These are phyloP conservation scores for Dolichotis patagonum DNA, from an alignment of 2,113 vertebrate genomes.

Conservation along the genomic window DNA sequence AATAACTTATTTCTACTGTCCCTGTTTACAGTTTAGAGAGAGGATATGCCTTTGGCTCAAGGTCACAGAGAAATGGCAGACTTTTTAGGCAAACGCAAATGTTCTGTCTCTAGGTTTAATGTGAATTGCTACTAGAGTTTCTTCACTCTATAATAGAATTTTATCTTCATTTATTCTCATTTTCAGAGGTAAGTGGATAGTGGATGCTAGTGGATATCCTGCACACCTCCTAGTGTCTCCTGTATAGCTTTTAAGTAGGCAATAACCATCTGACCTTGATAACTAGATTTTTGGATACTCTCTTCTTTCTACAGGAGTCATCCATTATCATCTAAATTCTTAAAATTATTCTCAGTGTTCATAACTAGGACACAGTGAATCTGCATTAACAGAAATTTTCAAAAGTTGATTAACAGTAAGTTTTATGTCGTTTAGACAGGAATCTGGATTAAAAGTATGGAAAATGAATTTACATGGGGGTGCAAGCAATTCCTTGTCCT, in stretches of 20 bases:
- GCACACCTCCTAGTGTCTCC: background rate
- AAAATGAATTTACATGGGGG: background rate
- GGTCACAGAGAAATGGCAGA: conserved; percentile 31
- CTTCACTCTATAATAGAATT: conserved; percentile 21
- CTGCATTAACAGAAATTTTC: background rate
- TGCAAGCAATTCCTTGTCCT: background rate
- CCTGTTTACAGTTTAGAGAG: background rate
- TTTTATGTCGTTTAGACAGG: background rate
- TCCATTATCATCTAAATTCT: conserved; percentile 37
- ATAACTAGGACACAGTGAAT: background rate
- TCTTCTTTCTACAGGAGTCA: background rate
- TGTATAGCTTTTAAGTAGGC: conserved; percentile 36
- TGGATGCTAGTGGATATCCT: background rate
- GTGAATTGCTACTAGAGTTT: background rate
- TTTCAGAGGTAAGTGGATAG: background rate
- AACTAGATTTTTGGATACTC: background rate
- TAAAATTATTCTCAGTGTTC: conserved; percentile 18
- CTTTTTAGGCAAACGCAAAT: background rate
- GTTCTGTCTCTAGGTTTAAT: conserved; percentile 17
- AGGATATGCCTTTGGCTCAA: conserved; percentile 9
- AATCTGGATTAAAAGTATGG: background rate
- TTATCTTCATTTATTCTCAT: conserved; percentile 31
- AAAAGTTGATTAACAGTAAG: background rate
- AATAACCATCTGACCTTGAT: conserved; percentile 22
- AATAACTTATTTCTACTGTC: background rate